Percentiles rank a stretch among this genome's conserved stretches.
phyloP scores from a whole-genome alignment of 2,113 vertebrate genomes.

The Columbina picui region DNA sequence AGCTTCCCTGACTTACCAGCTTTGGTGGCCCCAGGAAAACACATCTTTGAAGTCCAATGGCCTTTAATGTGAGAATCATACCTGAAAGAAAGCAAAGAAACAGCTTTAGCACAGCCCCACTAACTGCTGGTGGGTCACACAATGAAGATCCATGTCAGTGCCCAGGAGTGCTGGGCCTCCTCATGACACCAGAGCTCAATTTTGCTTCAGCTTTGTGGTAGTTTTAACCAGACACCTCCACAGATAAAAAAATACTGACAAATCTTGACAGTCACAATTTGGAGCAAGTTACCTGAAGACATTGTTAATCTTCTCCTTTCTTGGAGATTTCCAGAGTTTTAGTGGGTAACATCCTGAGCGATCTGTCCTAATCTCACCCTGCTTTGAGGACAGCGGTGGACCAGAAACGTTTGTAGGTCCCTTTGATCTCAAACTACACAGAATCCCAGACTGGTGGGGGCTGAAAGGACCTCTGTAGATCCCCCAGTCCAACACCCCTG shows the following conservation, averaged over 20 bases:
- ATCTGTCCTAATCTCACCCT: too few species aligned
- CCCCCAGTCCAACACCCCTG: too few species aligned
- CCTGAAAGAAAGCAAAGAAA: conserved; percentile 72
- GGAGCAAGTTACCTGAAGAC: neutral
- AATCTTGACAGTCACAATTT: too few species aligned
- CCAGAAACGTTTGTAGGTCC: neutral
- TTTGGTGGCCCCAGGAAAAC: conserved; percentile 91
- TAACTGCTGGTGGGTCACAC: rapidly evolving
- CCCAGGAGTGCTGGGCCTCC: neutral
- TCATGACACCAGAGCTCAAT: rapidly evolving
- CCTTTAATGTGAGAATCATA: conserved; percentile 91
- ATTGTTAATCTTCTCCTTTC: rapidly evolving
- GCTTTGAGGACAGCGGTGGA: rapidly evolving
- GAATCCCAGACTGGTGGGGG: rapidly evolving
- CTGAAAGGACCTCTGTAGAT: too few species aligned
- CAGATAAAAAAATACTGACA: neutral
- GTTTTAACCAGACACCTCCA: neutral
- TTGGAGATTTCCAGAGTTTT: neutral
- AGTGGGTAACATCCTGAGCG: rapidly evolving
- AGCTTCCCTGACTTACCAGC: conserved; percentile 81
- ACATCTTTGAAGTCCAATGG: conserved; percentile 86
- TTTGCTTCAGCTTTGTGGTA: neutral
- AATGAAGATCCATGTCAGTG: neutral
- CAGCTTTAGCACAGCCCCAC: neutral
- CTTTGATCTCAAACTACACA: neutral